Conservation (phyloP, 2,113 vertebrate species). For the Symphodus melops region DNA sequence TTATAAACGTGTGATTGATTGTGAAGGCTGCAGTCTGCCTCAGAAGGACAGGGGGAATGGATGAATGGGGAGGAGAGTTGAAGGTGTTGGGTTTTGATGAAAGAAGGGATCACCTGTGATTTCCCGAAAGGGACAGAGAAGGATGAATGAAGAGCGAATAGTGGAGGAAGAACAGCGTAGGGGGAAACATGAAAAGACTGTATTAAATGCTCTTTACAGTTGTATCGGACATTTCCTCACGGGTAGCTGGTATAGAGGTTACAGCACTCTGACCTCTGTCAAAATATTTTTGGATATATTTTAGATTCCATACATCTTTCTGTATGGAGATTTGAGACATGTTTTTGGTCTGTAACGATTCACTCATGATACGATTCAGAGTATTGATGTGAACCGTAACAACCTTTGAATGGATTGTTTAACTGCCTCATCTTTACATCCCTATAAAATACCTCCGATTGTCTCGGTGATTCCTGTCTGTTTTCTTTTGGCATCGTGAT, state of each 20-base stretch:
- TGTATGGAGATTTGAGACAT: too few relatives aligned
- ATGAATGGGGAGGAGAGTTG: conserved; percentile 37
- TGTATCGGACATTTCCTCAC: conserved; percentile 8
- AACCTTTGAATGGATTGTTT: too few relatives aligned
- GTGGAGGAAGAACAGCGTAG: conserved; percentile 36
- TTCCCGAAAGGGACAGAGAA: conserved; percentile 59
- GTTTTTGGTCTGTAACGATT: too few relatives aligned
- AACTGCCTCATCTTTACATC: too few relatives aligned
- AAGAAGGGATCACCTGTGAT: conserved; percentile 64
- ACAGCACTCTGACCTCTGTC: neutral
- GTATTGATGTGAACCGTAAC: too few relatives aligned
- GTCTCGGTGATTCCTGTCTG: too few relatives aligned
- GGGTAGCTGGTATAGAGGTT: neutral
- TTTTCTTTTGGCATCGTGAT: too few relatives aligned
- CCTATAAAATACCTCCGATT: too few relatives aligned
- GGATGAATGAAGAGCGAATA: conserved; percentile 50
- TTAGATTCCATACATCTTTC: too few relatives aligned
- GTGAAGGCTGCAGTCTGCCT: conserved; percentile 21
- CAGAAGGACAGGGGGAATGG: conserved; percentile 42
- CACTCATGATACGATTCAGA: too few relatives aligned
- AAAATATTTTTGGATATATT: too few relatives aligned
- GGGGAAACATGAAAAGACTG: conserved; percentile 52
- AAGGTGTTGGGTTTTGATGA: conserved; percentile 40
- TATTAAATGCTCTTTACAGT: conserved; percentile 54
- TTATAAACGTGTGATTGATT: conserved; percentile 56